Conservation (phyloP, 2,113 vertebrate species). For the Thermophis baileyi region DNA sequence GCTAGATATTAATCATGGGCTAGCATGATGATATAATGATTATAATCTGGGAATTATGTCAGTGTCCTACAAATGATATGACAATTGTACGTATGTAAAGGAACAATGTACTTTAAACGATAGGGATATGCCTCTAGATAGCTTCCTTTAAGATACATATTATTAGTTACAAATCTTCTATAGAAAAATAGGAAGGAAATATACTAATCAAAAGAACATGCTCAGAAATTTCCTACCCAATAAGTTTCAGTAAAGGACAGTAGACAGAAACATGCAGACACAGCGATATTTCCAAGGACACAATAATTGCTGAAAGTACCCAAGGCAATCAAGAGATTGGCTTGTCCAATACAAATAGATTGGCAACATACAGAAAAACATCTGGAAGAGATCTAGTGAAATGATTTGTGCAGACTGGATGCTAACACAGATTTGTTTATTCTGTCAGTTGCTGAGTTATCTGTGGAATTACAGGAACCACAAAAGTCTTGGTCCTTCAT, state of each 20-base stretch:
- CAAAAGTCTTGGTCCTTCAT: not conserved
- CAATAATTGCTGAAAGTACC: not conserved
- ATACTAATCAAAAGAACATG: not conserved
- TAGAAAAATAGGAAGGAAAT: not conserved
- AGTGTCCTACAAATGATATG: not conserved
- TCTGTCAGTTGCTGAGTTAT: not conserved
- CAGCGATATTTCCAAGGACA: not conserved
- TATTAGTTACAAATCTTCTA: not conserved
- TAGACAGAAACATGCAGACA: not conserved
- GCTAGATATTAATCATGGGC: not conserved
- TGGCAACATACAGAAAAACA: not conserved
- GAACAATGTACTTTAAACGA: not conserved
- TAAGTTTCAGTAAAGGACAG: not conserved
- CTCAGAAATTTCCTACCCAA: not conserved
- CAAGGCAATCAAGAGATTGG: not conserved
- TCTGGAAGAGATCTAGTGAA: not conserved
- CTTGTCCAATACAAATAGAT: not conserved
- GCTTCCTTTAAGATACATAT: not conserved
- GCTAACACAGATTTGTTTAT: not conserved
- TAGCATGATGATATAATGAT: not conserved
- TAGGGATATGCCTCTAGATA: not conserved
- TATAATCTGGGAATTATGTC: not conserved
- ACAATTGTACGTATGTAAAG: not conserved
- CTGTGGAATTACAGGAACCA: not conserved
- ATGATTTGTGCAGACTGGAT: not conserved